Evolutionary conservation across 2,888 invertebrate species (phyloP), one percentile per base, ranked within the genome.

Genomic region (Alviniconcha strummeri): DNA sequence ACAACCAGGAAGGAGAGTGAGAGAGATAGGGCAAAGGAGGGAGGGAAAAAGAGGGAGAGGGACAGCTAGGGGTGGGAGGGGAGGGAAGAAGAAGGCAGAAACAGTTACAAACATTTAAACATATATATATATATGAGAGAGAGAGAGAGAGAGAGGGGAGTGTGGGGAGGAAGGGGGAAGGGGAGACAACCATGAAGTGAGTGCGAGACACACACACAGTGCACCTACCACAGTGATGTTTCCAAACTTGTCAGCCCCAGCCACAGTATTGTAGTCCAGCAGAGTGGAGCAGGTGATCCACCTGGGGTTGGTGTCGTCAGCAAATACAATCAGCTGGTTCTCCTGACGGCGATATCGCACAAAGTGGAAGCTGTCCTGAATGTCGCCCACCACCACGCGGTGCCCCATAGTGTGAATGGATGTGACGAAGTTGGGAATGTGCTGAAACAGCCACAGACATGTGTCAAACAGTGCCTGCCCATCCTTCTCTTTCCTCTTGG

Each of bases 241-340:
- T 64, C 99, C 99, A 95, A 99, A 99, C 94, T 99, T 99, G 94
- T 99, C 99, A 9, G 98, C 97, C 85, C 97, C 96, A 0, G 98
- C 99, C 19, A 99, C 96, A 0, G 99, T 99, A 92, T 98, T 98
- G 91, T 98, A 99, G 94, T 99, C 99, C 80, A 99, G 94, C 81
- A 99, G 95, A 86, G 97, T 96, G 5, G 97, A 97, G 80, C 97
- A 96, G 0, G 99, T 98, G 67, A 99, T 96, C 98, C 98, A 99
- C 88, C 98, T 96, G 0, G 99, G 99, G 94, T 98, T 97, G 0
- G 98, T 98, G 93, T 99, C 99, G 93, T 99, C 99, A 4, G 99
- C 98, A 94, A 99, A 99, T 83, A 99, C 97, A 56, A 99, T 98
- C 85, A 99, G 95, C 92, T 99, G 99, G 94, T 99, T 99, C 94